phyloP scores from a whole-genome alignment of 2,888 invertebrate genomes.

The Rapana venosa region DNA sequence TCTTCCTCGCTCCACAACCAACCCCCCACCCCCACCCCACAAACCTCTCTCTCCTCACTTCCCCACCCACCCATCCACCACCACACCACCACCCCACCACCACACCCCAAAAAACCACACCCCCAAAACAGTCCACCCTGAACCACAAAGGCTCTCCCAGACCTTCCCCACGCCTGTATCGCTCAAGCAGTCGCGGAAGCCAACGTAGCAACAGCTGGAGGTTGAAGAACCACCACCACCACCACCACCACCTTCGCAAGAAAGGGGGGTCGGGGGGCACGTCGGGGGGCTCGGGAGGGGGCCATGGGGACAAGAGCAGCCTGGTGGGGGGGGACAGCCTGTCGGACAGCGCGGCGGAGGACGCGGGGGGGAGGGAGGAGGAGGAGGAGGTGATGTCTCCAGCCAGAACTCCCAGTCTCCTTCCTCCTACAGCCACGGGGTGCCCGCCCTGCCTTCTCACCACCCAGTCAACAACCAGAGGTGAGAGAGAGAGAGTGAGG shows the following conservation, averaged over 20 bases:
- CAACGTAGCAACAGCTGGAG: constrained; percentile 78
- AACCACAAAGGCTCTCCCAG: constrained; percentile 68
- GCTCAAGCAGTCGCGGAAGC: constrained; percentile 70
- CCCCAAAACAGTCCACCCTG: constrained; percentile 49
- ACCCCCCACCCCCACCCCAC: too few species aligned
- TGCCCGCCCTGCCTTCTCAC: constrained; percentile 50
- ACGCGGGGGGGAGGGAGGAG: constrained; percentile 77
- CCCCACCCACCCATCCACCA: too few species aligned
- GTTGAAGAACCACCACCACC: constrained; percentile 58
- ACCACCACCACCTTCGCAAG: too few species aligned
- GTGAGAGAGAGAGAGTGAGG: constrained; percentile 48
- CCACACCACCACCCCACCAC: too few species aligned
- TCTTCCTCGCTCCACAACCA: too few species aligned
- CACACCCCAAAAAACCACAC: neutral
- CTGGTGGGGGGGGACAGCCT: constrained; percentile 72
- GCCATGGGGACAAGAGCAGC: constrained; percentile 66
- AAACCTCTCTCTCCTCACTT: too few species aligned
- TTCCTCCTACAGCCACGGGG: constrained; percentile 55
- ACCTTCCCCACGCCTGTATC: constrained; percentile 67
- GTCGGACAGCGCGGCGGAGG: constrained; percentile 80
- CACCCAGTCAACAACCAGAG: constrained; percentile 64
- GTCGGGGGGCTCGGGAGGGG: neutral
- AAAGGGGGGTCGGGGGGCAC: constrained; percentile 57
- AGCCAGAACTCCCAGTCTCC: constrained; percentile 55
- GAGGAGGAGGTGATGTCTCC: constrained; percentile 71